Conservation (phyloP, 2,888 invertebrate species). For the Mystacides longicornis region DNA sequence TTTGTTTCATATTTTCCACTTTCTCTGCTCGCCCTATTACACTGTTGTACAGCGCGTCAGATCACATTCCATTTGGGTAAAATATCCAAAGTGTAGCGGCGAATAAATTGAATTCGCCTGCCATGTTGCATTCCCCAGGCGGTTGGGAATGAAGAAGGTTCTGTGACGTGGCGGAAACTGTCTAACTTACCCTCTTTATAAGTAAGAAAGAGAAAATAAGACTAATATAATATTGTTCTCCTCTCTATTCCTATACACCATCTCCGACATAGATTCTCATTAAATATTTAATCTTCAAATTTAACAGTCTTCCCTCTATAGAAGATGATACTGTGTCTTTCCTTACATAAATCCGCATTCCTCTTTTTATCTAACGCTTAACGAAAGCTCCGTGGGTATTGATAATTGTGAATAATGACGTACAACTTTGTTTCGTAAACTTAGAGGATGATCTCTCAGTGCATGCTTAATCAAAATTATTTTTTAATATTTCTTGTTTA, state of each 20-base stretch:
- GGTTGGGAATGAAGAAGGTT: slow-evolving; percentile 16
- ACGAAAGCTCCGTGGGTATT: not conserved
- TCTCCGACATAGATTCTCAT: slow-evolving; percentile 8
- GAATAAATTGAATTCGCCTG: slow-evolving; percentile 25
- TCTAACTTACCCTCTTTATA: slow-evolving; percentile 14
- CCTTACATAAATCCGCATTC: slow-evolving; percentile 6
- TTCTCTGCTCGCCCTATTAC: slow-evolving; percentile 6
- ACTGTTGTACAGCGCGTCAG: slow-evolving; percentile 22
- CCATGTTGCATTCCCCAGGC: slow-evolving; percentile 24
- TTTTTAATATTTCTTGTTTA: too few species aligned
- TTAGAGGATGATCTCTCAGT: too few species aligned
- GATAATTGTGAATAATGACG: not conserved
- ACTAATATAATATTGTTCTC: not conserved
- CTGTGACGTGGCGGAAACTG: slow-evolving; percentile 24
- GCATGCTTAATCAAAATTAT: too few species aligned
- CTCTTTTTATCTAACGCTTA: slow-evolving; percentile 3
- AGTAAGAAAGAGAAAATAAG: too few species aligned
- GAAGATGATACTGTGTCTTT: not conserved
- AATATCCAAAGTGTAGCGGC: slow-evolving; percentile 24
- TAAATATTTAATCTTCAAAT: slow-evolving; percentile 25
- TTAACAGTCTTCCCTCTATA: slow-evolving; percentile 13
- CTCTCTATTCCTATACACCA: not conserved
- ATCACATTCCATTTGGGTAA: slow-evolving; percentile 25
- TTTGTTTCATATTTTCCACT: not conserved
- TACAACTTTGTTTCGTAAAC: too few species aligned